Conservation (phyloP, 1,140 invertebrate genomes). For the Coptotermes formosanus region DNA sequence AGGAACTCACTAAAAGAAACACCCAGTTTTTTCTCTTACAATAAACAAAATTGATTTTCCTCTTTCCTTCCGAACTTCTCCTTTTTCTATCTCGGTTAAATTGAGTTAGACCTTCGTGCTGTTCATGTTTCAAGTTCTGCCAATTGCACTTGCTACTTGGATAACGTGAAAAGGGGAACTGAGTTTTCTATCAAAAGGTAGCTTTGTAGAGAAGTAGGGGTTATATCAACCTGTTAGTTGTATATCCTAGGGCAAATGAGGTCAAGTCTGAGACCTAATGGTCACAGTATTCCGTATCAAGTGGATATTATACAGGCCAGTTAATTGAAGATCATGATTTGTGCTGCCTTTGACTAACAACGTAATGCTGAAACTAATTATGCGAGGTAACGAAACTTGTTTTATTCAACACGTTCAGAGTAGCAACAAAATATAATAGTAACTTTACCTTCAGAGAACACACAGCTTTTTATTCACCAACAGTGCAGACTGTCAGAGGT, state of each 20-base stretch:
- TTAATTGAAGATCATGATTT: neutral
- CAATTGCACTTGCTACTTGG: constrained; percentile 4
- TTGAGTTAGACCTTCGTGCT: neutral
- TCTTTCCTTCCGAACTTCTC: neutral
- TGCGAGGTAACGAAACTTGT: neutral
- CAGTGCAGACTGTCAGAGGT: no score
- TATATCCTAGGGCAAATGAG: neutral
- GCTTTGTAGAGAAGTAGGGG: neutral
- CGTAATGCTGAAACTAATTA: neutral
- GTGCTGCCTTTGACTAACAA: neutral
- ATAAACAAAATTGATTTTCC: constrained; percentile 4
- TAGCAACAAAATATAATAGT: no score
- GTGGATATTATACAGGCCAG: neutral
- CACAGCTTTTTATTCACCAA: no score
- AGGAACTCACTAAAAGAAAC: neutral
- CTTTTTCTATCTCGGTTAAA: constrained; percentile 11
- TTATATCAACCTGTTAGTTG: neutral
- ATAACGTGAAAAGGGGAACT: neutral
- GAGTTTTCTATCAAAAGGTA: neutral
- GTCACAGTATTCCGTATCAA: neutral
- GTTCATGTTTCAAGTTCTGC: constrained; percentile 18
- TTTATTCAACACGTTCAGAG: neutral
- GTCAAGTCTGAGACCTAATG: neutral
- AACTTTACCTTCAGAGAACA: no score
- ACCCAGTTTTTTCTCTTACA: neutral